These are phyloP conservation scores for Champsocephalus gunnari DNA, from an alignment of 2,797 vertebrate genomes.

Conservation along the genomic window DNA sequence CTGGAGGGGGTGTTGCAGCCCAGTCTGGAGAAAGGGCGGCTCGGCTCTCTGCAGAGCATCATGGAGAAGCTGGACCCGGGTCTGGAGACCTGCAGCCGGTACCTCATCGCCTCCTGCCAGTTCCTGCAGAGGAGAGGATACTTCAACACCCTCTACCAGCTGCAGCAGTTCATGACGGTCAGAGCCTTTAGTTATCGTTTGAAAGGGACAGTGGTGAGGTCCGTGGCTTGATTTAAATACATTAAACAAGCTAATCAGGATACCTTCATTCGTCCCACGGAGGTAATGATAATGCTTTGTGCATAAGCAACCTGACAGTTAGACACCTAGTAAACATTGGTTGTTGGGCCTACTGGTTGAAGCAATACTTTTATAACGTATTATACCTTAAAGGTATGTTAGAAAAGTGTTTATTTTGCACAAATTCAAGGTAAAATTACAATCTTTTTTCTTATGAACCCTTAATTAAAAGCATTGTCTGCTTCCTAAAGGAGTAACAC, in stretches of 20 bases:
- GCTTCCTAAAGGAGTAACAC: neutral
- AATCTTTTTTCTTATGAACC: neutral
- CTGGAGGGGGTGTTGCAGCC: slow-evolving; percentile 93
- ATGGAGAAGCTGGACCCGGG: slow-evolving; percentile 91
- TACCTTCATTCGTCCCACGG: too few relatives aligned
- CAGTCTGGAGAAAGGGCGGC: slow-evolving; percentile 89
- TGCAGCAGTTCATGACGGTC: slow-evolving; percentile 99
- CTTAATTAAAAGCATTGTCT: neutral
- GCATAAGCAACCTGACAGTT: too few relatives aligned
- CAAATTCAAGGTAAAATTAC: too few relatives aligned
- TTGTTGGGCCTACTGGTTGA: too few relatives aligned
- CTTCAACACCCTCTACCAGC: slow-evolving; percentile 93
- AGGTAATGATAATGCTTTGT: too few relatives aligned
- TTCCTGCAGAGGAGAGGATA: slow-evolving; percentile 92
- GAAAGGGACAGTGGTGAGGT: too few relatives aligned
- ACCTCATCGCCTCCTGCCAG: slow-evolving; percentile 96
- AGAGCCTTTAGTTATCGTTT: neutral
- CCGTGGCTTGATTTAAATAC: too few relatives aligned
- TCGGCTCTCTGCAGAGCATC: slow-evolving; percentile 90
- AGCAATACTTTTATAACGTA: too few relatives aligned
- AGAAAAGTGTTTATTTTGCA: too few relatives aligned
- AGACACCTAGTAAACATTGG: too few relatives aligned
- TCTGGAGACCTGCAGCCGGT: slow-evolving; percentile 91
- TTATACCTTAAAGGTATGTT: too few relatives aligned
- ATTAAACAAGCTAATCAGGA: too few relatives aligned